phyloP scores from a whole-genome alignment of 1,140 invertebrate species.

The Drosophila novamexicana region DNA sequence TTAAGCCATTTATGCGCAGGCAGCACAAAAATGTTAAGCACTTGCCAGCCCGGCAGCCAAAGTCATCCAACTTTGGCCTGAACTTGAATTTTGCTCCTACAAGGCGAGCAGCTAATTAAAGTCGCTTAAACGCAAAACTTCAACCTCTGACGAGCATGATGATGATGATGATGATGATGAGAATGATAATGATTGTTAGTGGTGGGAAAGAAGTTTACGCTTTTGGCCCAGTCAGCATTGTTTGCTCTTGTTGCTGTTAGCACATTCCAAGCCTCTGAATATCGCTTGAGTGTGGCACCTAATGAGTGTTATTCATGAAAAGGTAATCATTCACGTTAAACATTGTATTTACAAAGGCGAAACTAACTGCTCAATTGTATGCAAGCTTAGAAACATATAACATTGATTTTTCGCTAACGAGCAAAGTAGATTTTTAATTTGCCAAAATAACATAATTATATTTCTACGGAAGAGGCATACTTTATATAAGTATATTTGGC shows the following conservation, averaged over 20 bases:
- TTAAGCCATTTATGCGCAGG: conserved; percentile 78
- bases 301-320: conserved; percentile 41
- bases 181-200: conserved; percentile 13
- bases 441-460: not conserved
- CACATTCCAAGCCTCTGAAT: not conserved
- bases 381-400: not conserved
- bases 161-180: conserved; percentile 28
- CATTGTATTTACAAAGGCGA: not conserved
- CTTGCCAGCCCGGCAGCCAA: conserved; percentile 20
- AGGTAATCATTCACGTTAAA: conserved; percentile 21
- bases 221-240: conserved; percentile 32
- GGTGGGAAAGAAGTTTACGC: conserved; percentile 14
- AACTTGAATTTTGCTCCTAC: conserved; percentile 26
- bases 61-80: conserved; percentile 17
- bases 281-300: conserved; percentile 17
- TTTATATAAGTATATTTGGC: not conserved
- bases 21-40: conserved; percentile 73
- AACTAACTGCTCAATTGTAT: not conserved
- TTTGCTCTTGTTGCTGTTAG: conserved; percentile 1
- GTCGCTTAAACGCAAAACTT: conserved; percentile 40
- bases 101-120: conserved; percentile 36
- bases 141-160: conserved; percentile 11
- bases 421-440: not conserved
- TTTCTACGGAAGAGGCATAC: not conserved
- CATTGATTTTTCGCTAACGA: not conserved